Conservation (phyloP, 2,888 invertebrate genomes). For the Exocentrus adspersus region DNA sequence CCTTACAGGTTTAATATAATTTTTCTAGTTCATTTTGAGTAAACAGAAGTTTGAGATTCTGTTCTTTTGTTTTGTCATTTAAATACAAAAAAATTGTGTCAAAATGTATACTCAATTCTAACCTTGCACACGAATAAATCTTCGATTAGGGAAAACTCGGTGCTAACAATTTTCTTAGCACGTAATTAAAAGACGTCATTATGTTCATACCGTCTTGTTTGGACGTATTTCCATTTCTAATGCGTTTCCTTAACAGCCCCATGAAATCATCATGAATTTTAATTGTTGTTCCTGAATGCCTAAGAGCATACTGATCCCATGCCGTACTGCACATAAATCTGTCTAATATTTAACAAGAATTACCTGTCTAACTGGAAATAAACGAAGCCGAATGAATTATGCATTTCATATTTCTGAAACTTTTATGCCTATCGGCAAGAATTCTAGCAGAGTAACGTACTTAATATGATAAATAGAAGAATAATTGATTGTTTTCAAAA, state of each 20-base stretch:
- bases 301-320: constrained; percentile 7
- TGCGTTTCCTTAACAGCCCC: constrained; percentile 26
- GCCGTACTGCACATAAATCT: constrained; percentile 20
- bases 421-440: constrained; percentile 47
- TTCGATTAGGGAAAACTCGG: no score
- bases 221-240: constrained; percentile 23
- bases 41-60: no score
- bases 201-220: constrained; percentile 1
- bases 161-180: no score
- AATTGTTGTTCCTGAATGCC: constrained; percentile 28
- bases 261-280: constrained; percentile 32
- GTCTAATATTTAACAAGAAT: constrained; percentile 33
- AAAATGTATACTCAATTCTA: no score
- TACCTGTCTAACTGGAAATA: constrained; percentile 37
- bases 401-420: constrained; percentile 50
- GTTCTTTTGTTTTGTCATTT: no score
- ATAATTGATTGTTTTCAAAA: constrained; percentile 50
- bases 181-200: background rate
- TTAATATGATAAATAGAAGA: constrained; percentile 54
- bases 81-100: no score
- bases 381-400: constrained; percentile 46
- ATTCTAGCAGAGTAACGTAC: constrained; percentile 48
- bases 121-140: no score
- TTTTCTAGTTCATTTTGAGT: no score
- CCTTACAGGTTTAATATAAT: no score